Evolutionary conservation across 2,113 vertebrate species (phyloP).

Genomic region (Spilogale gracilis): DNA sequence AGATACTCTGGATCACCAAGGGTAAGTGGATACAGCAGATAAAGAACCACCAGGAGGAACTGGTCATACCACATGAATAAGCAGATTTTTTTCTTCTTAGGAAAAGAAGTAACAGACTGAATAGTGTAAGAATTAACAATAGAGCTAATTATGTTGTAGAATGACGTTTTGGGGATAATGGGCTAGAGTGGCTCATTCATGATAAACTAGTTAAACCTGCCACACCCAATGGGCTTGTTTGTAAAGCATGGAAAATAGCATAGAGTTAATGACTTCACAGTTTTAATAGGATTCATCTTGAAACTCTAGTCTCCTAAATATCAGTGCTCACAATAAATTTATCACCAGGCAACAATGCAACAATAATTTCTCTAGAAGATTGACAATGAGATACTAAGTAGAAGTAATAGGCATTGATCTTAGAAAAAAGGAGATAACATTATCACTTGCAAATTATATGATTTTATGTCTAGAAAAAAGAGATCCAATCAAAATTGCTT

Average conservation of each 20-base stretch:
- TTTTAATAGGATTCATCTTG: conserved; percentile 19
- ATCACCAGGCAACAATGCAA: not conserved
- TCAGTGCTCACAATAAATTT: not conserved
- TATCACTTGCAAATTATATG: not conserved
- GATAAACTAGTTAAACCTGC: not conserved
- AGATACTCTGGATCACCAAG: not conserved
- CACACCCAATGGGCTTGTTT: not conserved
- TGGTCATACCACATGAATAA: not conserved
- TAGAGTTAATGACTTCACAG: not conserved
- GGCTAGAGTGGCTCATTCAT: not conserved
- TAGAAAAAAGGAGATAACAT: not conserved
- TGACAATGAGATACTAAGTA: not conserved
- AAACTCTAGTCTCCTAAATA: not conserved
- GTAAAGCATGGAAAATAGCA: not conserved
- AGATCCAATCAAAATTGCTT: not conserved
- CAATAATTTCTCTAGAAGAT: not conserved
- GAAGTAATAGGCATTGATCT: not conserved
- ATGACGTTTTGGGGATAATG: not conserved
- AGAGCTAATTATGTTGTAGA: not conserved
- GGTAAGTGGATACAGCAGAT: not conserved
- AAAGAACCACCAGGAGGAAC: not conserved
- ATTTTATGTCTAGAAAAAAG: not conserved
- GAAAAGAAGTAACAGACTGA: not conserved
- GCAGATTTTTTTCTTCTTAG: not conserved
- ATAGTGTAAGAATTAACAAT: not conserved